Conservation (phyloP, 2,797 vertebrate genomes). For the Fistularia commersonii region DNA sequence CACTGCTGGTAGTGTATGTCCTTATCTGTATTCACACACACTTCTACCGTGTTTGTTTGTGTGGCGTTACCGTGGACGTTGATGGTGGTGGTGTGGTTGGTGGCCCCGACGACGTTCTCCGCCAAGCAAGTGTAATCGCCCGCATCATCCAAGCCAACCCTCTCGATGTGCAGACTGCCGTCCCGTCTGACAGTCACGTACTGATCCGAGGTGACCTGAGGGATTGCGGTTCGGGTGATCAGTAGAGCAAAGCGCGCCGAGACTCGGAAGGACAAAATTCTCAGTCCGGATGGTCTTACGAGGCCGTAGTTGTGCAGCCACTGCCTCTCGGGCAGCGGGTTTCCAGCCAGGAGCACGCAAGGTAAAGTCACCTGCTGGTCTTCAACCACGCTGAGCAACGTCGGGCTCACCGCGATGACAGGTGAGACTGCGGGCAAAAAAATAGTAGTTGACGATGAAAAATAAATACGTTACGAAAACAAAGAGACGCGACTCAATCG, state of each 20-base stretch:
- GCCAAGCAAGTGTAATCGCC: conserved; percentile 91
- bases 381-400: conserved; percentile 83
- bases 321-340: conserved; percentile 88
- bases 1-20: too few species aligned
- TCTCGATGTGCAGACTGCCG: conserved; percentile 91
- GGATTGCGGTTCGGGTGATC: too few species aligned
- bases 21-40: too few species aligned
- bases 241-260: too few species aligned
- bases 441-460: too few species aligned
- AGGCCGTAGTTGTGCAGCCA: conserved; percentile 89
- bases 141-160: conserved; percentile 81
- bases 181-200: conserved; percentile 85
- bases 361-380: conserved; percentile 90
- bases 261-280: too few species aligned
- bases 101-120: conserved; percentile 84
- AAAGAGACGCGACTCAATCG: too few species aligned
- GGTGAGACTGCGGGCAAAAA: conserved; percentile 76
- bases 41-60: neutral
- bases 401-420: conserved; percentile 85
- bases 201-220: conserved; percentile 84
- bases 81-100: conserved; percentile 84
- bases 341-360: conserved; percentile 89
- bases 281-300: too few species aligned
- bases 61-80: conserved; percentile 79
- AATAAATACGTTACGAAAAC: too few species aligned